phyloP scores from a whole-genome alignment of 2,113 vertebrate species.

The Rhea americana region DNA sequence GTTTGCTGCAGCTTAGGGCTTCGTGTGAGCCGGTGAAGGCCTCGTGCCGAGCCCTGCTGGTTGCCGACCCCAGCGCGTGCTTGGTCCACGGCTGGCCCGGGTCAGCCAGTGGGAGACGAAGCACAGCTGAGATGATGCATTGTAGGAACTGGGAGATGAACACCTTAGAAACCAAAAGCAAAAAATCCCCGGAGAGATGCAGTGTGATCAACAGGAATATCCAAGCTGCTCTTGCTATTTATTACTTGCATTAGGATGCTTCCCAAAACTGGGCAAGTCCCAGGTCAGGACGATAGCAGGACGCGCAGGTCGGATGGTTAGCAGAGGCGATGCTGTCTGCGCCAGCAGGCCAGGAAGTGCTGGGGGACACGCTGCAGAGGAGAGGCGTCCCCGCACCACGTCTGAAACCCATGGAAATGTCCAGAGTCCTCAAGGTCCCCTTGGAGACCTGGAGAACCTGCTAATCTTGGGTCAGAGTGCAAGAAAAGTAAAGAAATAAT shows the following conservation, averaged over 20 bases:
- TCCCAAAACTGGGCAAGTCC: no score
- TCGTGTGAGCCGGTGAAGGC: not conserved
- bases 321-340: not conserved
- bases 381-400: not conserved
- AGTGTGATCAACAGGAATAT: not conserved
- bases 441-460: not conserved
- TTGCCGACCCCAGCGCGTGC: not conserved
- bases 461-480: fast-evolving
- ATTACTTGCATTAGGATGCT: fast-evolving
- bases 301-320: not conserved
- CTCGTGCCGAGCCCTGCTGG: not conserved
- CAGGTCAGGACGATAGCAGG: not conserved
- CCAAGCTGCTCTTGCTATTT: not conserved
- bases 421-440: not conserved
- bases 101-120: not conserved
- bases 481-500: not conserved
- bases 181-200: not conserved
- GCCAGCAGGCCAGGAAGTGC: not conserved
- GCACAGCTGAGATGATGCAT: not conserved
- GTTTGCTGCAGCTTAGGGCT: not conserved
- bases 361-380: not conserved
- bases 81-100: not conserved
- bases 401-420: not conserved
- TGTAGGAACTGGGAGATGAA: not conserved
- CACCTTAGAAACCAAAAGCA: not conserved